These are phyloP conservation scores for Notechis scutatus DNA, from an alignment of 2,113 vertebrate species.

Conservation along the genomic window DNA sequence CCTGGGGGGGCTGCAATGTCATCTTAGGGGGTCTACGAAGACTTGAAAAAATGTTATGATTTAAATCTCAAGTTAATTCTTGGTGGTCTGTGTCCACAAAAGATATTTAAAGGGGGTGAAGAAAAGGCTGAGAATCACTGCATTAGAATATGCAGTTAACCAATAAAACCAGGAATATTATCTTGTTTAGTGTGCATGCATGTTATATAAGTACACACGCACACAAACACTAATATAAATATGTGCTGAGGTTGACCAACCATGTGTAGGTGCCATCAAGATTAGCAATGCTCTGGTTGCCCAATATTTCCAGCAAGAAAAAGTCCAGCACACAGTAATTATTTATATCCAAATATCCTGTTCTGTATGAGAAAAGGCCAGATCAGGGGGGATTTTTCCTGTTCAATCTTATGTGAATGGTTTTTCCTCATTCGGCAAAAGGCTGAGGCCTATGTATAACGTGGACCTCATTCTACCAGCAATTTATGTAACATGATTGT, in stretches of 20 bases:
- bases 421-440: not conserved
- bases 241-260: not conserved
- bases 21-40: not conserved
- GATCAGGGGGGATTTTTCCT: not conserved
- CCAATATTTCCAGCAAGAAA: not conserved
- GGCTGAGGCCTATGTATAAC: not conserved
- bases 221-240: not conserved
- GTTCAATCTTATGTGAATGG: not conserved
- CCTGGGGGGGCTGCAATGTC: not conserved
- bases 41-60: not conserved
- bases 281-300: not conserved
- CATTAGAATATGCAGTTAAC: not conserved
- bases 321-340: not conserved
- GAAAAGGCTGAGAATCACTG: not conserved
- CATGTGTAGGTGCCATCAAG: not conserved
- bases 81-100: not conserved
- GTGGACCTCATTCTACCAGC: not conserved
- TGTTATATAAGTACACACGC: not conserved
- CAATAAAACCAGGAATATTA: not conserved
- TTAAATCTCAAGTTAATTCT: not conserved
- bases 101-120: not conserved
- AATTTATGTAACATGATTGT: not conserved
- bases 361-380: not conserved
- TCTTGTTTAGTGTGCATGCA: not conserved
- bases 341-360: not conserved